A percentile compares a stretch with the other conserved stretches of the same genome.
phyloP scores from a whole-genome alignment of 1,140 invertebrate genomes.

The Anastrepha ludens region DNA sequence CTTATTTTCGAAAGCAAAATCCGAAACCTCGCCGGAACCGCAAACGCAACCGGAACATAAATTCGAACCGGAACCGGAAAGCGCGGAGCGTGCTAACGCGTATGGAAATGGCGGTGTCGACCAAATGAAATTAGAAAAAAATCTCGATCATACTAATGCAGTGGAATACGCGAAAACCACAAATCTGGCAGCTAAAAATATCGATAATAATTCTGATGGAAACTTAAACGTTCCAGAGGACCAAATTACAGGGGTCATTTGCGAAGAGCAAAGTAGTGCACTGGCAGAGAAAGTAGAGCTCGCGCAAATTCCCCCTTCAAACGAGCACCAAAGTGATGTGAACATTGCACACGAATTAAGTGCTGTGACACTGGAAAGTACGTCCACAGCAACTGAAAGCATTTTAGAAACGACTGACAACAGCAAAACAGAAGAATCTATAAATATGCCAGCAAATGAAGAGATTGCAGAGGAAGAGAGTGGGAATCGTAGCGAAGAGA shows the following conservation, averaged over 20 bases:
- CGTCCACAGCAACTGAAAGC: background rate
- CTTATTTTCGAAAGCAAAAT: conserved; percentile 69
- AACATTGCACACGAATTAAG: background rate
- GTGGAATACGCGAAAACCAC: background rate
- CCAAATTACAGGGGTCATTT: background rate
- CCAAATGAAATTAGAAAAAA: background rate
- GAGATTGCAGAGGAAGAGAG: background rate
- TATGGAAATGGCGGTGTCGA: background rate
- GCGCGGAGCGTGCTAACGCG: background rate
- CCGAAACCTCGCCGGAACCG: conserved; percentile 33
- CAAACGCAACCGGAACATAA: conserved; percentile 4
- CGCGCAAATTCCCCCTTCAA: background rate
- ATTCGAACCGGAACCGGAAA: conserved; percentile 4
- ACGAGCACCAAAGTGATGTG: background rate
- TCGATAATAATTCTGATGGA: no score
- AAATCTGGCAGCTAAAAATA: background rate
- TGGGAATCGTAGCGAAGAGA: background rate
- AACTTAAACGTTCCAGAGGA: background rate
- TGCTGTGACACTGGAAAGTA: background rate
- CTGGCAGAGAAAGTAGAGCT: background rate
- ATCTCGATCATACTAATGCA: background rate
- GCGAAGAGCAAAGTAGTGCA: background rate
- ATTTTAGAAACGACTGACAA: background rate
- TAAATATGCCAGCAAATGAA: conserved; percentile 9
- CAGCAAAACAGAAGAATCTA: conserved; percentile 20